A percentile compares a stretch with the other conserved stretches of the same genome.
These are phyloP conservation scores for Natator depressus DNA, from an alignment of 2,113 vertebrate species.

Conservation along the genomic window DNA sequence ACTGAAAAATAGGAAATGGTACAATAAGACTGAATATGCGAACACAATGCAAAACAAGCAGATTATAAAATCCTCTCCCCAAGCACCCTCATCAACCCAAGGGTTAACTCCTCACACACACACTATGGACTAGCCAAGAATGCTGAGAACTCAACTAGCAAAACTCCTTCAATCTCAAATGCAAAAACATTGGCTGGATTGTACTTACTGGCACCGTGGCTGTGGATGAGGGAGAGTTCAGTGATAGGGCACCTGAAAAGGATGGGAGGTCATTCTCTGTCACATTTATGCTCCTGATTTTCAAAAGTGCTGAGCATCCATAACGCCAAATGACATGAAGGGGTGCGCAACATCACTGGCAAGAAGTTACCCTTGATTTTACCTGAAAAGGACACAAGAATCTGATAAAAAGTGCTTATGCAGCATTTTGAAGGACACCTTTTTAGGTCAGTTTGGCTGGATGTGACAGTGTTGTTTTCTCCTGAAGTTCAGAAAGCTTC, in stretches of 20 bases:
- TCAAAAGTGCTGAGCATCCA: not conserved
- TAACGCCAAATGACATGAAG: not conserved
- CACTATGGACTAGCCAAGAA: not conserved
- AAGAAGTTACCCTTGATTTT: not conserved
- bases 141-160: not conserved
- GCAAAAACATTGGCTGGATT: fast-evolving
- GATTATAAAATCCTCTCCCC: not conserved
- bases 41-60: fast-evolving
- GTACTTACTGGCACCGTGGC: fast-evolving
- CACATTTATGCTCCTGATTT: not conserved
- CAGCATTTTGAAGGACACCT: no score
- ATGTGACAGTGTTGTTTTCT: not conserved
- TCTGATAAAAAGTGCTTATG: fast-evolving
- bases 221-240: fast-evolving
- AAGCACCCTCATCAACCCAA: not conserved
- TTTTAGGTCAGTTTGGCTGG: fast-evolving
- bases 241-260: fast-evolving
- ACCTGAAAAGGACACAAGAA: not conserved
- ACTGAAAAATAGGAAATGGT: not conserved
- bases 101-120: not conserved
- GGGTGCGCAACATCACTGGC: not conserved
- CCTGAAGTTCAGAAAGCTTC: not conserved
- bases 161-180: fast-evolving
- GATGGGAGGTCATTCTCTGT: not conserved
- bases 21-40: fast-evolving